These are phyloP conservation scores for rat (Rattus norvegicus) DNA, from an alignment of 2,113 vertebrate species.

Conservation along the genomic window DNA sequence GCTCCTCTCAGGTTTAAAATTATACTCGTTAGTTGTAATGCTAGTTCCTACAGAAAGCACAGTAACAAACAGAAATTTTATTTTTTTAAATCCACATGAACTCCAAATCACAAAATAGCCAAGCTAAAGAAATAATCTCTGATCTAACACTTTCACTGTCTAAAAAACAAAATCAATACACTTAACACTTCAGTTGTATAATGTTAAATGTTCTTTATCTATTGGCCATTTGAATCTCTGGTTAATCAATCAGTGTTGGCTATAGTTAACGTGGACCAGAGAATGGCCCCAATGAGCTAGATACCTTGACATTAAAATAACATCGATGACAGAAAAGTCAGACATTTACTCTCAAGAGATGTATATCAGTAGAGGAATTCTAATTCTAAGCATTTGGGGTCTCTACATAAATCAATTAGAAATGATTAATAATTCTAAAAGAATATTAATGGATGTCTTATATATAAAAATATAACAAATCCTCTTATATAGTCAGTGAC, in stretches of 20 bases:
- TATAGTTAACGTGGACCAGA: not conserved
- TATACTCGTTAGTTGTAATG: constrained; percentile 37
- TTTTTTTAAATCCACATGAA: not conserved
- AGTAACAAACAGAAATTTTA: not conserved
- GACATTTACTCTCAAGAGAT: not conserved
- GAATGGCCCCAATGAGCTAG: not conserved
- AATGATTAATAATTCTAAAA: constrained; percentile 42
- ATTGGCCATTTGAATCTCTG: constrained; percentile 11
- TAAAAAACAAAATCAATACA: constrained; percentile 27
- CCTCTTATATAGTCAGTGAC: not conserved
- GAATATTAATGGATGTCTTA: not conserved
- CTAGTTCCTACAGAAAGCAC: not conserved
- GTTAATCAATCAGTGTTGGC: constrained; percentile 1
- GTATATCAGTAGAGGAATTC: not conserved
- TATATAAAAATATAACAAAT: constrained; percentile 17
- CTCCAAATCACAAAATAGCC: constrained; percentile 26
- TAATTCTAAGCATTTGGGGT: not conserved
- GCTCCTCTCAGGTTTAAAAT: constrained; percentile 6
- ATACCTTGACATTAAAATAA: constrained; percentile 48
- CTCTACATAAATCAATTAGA: constrained; percentile 22
- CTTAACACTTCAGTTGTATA: constrained; percentile 31
- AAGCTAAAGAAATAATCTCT: not conserved
- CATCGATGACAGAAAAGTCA: not conserved
- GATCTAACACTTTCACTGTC: not conserved
- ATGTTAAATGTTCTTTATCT: not conserved